phyloP scores from a whole-genome alignment of 2,888 invertebrate species.

The Drosophila imparisetae region DNA sequence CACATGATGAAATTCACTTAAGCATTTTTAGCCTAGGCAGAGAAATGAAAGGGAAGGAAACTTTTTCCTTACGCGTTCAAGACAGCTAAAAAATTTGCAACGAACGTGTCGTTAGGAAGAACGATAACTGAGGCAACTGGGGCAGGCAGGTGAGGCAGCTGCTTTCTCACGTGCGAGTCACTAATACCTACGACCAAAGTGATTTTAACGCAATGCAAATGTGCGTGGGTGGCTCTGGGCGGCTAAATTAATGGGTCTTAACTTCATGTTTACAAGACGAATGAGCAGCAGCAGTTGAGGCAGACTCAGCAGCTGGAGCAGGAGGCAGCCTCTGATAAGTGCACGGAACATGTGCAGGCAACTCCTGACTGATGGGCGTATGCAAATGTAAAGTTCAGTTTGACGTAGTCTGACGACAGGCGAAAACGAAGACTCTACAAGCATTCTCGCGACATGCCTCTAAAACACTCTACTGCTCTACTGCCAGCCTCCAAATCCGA shows the following conservation, averaged over 20 bases:
- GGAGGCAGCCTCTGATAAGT: not conserved
- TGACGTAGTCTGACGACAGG: conserved; percentile 64
- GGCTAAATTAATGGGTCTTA: conserved; percentile 77
- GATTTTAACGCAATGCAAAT: conserved; percentile 77
- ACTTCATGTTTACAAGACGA: conserved; percentile 79
- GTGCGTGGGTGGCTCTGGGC: conserved; percentile 21
- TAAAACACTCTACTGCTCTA: conserved; percentile 1
- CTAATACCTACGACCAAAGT: conserved; percentile 67
- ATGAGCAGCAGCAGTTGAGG: conserved; percentile 45
- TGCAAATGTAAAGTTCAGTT: conserved; percentile 72
- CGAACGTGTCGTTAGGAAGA: conserved; percentile 54
- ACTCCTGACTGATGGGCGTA: conserved; percentile 69
- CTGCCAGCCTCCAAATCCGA: conserved; percentile 6
- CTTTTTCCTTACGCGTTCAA: conserved; percentile 44
- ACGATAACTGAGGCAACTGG: not conserved
- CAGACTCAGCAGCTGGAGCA: not conserved
- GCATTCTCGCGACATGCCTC: conserved; percentile 38
- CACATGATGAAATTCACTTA: conserved; percentile 73
- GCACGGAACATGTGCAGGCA: conserved; percentile 22
- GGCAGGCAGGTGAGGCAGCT: not conserved
- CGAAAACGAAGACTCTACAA: conserved; percentile 36
- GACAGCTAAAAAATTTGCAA: conserved; percentile 63
- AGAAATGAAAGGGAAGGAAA: conserved; percentile 62
- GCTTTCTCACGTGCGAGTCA: conserved; percentile 38
- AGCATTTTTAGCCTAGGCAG: conserved; percentile 58